Percentiles rank a stretch among this genome's conserved stretches.
Evolutionary conservation across 2,797 vertebrate species (phyloP).

Genomic region (Triplophysa bombifrons): DNA sequence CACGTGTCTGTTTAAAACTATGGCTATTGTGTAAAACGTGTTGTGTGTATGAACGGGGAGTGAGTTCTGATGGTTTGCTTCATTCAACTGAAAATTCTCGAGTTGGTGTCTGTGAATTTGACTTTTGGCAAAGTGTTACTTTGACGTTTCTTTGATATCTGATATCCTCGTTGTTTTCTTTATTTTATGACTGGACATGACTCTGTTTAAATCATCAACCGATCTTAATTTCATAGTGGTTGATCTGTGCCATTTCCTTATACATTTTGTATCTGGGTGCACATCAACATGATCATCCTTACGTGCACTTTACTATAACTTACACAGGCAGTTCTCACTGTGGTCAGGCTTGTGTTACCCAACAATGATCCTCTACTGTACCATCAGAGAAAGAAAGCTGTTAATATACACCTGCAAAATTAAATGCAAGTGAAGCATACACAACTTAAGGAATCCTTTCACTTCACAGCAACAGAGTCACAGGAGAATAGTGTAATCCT

Average conservation of each 20-base stretch:
- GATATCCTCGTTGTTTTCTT: not conserved
- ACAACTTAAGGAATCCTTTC: constrained; percentile 10
- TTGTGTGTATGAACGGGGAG: not conserved
- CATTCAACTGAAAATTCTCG: not conserved
- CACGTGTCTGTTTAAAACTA: too few species aligned
- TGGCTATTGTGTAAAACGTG: not conserved
- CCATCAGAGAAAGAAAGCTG: constrained; percentile 21
- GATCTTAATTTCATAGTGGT: not conserved
- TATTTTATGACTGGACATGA: not conserved
- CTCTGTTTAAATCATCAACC: not conserved
- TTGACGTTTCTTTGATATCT: not conserved
- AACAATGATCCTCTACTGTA: constrained; percentile 9
- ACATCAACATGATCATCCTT: not conserved
- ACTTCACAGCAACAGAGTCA: constrained; percentile 11
- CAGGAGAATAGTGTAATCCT: not conserved
- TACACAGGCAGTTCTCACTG: not conserved
- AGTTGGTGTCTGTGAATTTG: not conserved
- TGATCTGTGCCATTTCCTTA: not conserved
- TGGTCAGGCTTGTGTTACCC: not conserved
- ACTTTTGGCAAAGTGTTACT: not conserved
- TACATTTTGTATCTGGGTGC: not conserved
- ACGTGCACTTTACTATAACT: too few species aligned
- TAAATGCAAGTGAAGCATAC: constrained; percentile 28
- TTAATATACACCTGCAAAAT: constrained; percentile 42
- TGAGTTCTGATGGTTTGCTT: constrained; percentile 7